Evolutionary conservation across 2,113 vertebrate genomes (phyloP), one percentile per base, ranked within the genome.

Genomic region (Suricata suricatta): DNA sequence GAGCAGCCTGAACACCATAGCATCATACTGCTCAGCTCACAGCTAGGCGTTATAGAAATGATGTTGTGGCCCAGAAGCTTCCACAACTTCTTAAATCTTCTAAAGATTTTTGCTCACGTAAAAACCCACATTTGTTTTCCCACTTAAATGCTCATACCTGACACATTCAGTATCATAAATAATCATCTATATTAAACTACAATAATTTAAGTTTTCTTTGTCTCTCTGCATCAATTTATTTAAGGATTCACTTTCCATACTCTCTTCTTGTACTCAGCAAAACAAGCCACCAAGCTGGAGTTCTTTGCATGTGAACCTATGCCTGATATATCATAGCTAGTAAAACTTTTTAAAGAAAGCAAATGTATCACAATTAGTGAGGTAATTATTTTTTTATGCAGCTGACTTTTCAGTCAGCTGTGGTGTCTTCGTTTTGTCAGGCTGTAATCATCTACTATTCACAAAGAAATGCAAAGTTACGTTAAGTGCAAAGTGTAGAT

Each of bases 291-390:
- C 12, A 57, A 54, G 23, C n/a, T 44, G 2, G 21, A 64, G 38
- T 27, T 81, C 27, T 86, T 50, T 89, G 72, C 29, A 60, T 90
- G 21, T 81, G 72, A 92, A 31, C 21, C n/a, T 66, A 68, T 63
- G 50, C 29, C 57, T 86, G 38, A 33, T 47, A 76, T 3, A n/a
- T 41, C 47, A 80, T 80, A 92, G 80, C 33, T 66, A 80, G 54
- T 31, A 88, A 84, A 66, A 84, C 35, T 83, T 77, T 87, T 88
- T 41, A 29, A 92, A 79, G 23, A 95, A 85, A 94, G 69, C 7
- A 66, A 89, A 17, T 29, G 25, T 74, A 23, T 74, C 44, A 66
- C 35, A 80, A 71, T 31, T 23, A 94, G 16, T 57, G 31, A 88
- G 38, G 5, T 13, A 83, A 88, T 66, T 74, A 71, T 54, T 93